Conservation (phyloP, 2,113 vertebrate genomes). For the Brienomyrus brachyistius region DNA sequence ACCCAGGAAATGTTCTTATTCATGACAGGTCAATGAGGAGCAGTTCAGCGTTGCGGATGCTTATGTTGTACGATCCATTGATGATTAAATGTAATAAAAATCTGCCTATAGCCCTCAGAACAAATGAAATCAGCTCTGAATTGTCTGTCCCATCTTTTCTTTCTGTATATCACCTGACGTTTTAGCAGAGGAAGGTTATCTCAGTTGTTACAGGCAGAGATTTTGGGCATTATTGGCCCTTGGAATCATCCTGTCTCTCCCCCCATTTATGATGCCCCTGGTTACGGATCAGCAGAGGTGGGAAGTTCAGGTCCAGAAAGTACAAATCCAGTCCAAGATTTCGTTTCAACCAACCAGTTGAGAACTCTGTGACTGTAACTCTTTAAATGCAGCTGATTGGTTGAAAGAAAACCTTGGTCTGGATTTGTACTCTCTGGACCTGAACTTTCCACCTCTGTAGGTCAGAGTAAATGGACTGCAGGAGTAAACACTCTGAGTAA, state of each 20-base stretch:
- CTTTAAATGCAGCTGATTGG: too few species aligned
- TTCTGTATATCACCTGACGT: not conserved
- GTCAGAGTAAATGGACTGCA: too few species aligned
- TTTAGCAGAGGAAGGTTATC: not conserved
- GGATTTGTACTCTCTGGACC: too few species aligned
- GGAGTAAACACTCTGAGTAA: not conserved
- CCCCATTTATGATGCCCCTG: not conserved
- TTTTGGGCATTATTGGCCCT: not conserved
- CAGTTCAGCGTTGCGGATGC: not conserved
- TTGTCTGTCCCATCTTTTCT: not conserved
- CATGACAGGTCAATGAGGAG: not conserved
- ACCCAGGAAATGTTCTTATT: not conserved
- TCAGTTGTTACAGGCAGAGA: not conserved
- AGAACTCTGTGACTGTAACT: too few species aligned
- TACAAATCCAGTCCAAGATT: too few species aligned
- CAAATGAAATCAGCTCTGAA: not conserved
- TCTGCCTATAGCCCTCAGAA: not conserved
- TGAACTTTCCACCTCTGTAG: too few species aligned
- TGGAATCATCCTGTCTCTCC: not conserved
- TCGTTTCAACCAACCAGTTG: too few species aligned
- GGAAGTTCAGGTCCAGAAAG: too few species aligned
- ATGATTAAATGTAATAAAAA: not conserved
- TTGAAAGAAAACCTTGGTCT: too few species aligned
- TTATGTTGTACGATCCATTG: not conserved
- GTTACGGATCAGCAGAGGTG: not conserved